Evolutionary conservation across 2,888 invertebrate genomes (phyloP), one percentile per base, ranked within the genome.

Genomic region (Drosophila vallismaia): DNA sequence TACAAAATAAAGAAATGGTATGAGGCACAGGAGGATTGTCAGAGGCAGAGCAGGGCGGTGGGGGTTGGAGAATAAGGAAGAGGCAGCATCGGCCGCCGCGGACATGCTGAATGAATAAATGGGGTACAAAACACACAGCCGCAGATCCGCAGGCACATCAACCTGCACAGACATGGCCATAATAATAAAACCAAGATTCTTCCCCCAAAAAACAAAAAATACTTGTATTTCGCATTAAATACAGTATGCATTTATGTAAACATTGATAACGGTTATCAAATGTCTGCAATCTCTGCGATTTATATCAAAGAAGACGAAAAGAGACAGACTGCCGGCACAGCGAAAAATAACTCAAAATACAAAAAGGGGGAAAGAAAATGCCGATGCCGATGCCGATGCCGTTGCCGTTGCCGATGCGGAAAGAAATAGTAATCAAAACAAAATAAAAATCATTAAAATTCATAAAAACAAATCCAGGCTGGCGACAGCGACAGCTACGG

Each of bases 61-160:
- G 29, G 10, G 60, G 66, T 58, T 14, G n/a, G 29, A 26, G 5
- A 24, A 36, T 6, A 9, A 14, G 31, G 10, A 19, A 10, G 31
- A 19, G n/a, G 51, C 53, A 49, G 63, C 54, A 62, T 50, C 60
- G 44, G 74, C 57, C 56, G 63, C 54, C 66, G 76, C 76, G 72
- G 82, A 74, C 66, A 74, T 72, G 76, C 60, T 64, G 82, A 84
- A 79, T 74, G 78, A 84, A 74, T 80, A 83, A 80, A 83, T 83
- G 78, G 74, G 62, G 71, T 75, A 71, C 68, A 71, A 74, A 69
- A 59, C 55, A 52, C 53, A 69, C 63, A 71, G 50, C 26, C 42
- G 10, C 26, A 51, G 44, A 71, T 53, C 26, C 42, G 10, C 26
- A 51, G 44, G 58, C 29, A 10, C 31, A 55, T 29, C 28, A n/a